Base-by-base conservation (phyloP, 2,888 invertebrate genomes). In the Acrobasis consociella region DNA sequence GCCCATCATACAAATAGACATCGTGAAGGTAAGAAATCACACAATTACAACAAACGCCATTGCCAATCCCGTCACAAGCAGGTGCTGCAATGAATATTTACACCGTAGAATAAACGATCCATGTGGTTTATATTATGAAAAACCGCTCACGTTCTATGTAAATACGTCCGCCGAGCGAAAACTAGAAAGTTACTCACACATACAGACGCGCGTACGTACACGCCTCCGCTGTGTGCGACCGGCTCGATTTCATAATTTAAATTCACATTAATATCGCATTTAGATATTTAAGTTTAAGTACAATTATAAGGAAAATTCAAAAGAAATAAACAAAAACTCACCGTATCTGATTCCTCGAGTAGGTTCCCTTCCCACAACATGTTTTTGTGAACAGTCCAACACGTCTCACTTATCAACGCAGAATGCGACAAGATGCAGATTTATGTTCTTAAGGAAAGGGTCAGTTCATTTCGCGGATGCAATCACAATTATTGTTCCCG, bases 121-220 rank as follows among this genome's bases (percentile, higher is more conserved):
- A 89, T 86, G 88, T 82, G 85, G 80, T 82, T 86, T 85, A 82
- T 88, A 89, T 90, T 90, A 91, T 89, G 89, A 91, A 91, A 92
- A 91, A 91, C 91, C 83, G 81, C 87, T 86, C 92, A 91, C 92
- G 92, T 92, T 85, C 87, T 88, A 91, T 91, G 92, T 88, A 89
- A 91, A 92, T 91, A 86, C 76, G 70, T 73, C 73, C 86, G 78
- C 76, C 85, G 84, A 89, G 91, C 91, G 92, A 91, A 91, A 91
- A 91, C 92, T 92, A 92, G 92, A 92, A 92, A 92, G 92, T 92
- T 81, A 84, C 89, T 83, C 90, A 80, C 68, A 76, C 74, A 76
- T 71, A 65, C 75, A 64, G 65, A 60, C 72, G 68, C 71, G 64
- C 67, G 60, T 66, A 67, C 69, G 68, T 64, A 74, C 69, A 66